Percentiles rank a stretch among this genome's conserved stretches.
phyloP scores from a whole-genome alignment of 2,113 vertebrate genomes.

The Chaetodon auriga region DNA sequence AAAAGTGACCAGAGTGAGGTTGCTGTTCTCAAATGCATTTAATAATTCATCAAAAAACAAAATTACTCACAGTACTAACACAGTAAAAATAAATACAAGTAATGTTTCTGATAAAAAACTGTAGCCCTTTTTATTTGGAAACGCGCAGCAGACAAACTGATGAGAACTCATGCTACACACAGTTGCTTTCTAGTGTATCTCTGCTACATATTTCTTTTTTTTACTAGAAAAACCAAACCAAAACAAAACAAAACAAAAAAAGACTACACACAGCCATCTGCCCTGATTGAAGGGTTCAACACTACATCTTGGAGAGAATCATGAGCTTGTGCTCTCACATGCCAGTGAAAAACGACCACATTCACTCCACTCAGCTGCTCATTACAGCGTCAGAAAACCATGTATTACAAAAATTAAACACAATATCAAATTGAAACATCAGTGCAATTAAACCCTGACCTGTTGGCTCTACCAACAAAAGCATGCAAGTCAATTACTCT shows the following conservation, averaged over 20 bases:
- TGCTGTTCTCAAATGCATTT: slow-evolving; percentile 75
- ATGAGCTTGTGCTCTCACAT: slow-evolving; percentile 74
- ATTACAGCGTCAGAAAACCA: slow-evolving; percentile 63
- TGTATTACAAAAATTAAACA: slow-evolving; percentile 71
- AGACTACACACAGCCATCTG: slow-evolving; percentile 55
- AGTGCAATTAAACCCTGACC: slow-evolving; percentile 85
- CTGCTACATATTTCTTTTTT: slow-evolving; percentile 79
- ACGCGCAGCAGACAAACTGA: slow-evolving; percentile 70
- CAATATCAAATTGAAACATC: slow-evolving; percentile 76
- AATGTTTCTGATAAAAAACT: slow-evolving; percentile 75
- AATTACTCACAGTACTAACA: slow-evolving; percentile 62
- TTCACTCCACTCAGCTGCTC: slow-evolving; percentile 71
- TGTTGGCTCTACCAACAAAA: slow-evolving; percentile 78
- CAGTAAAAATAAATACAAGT: slow-evolving; percentile 76
- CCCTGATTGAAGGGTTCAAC: slow-evolving; percentile 60
- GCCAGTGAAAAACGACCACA: slow-evolving; percentile 69
- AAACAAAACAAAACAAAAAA: slow-evolving; percentile 14
- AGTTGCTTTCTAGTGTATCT: slow-evolving; percentile 74
- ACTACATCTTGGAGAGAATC: slow-evolving; percentile 67
- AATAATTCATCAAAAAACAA: slow-evolving; percentile 61
- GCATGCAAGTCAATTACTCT: slow-evolving; percentile 79
- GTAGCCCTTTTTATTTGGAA: slow-evolving; percentile 85
- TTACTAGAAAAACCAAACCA: slow-evolving; percentile 34
- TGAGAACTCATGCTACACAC: slow-evolving; percentile 79
- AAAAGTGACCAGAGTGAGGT: slow-evolving; percentile 29